These are phyloP conservation scores for Spheniscus mendiculus DNA, from an alignment of 2,113 vertebrate genomes.

Conservation along the genomic window DNA sequence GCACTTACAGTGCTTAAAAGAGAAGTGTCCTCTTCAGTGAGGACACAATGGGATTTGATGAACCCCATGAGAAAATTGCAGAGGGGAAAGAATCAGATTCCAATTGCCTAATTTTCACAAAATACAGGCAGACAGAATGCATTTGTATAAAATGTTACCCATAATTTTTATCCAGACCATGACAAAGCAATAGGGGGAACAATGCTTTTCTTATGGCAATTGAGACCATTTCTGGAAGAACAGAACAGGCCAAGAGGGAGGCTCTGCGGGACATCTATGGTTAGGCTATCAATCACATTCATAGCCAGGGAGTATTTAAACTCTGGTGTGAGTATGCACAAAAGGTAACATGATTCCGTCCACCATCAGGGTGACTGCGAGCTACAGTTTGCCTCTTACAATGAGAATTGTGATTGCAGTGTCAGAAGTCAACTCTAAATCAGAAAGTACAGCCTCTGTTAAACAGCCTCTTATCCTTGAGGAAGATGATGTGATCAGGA, in stretches of 20 bases:
- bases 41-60: slow-evolving; percentile 38
- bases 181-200: not conserved
- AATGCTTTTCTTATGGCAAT: not conserved
- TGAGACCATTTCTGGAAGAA: not conserved
- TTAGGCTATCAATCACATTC: not conserved
- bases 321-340: not conserved
- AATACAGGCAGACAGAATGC: not conserved
- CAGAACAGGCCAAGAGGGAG: not conserved
- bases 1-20: not conserved
- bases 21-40: not conserved
- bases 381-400: not conserved
- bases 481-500: not conserved
- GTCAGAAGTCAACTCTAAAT: not conserved
- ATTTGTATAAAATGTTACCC: not conserved
- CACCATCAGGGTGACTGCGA: not conserved
- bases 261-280: not conserved
- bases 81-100: not conserved
- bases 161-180: not conserved
- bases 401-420: not conserved
- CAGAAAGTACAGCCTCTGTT: not conserved
- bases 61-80: not conserved
- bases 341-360: not conserved
- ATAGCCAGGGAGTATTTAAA: not conserved
- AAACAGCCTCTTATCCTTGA: not conserved
- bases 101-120: not conserved